These are phyloP conservation scores for Euwallacea similis DNA, from an alignment of 1,140 invertebrate genomes.

Conservation along the genomic window DNA sequence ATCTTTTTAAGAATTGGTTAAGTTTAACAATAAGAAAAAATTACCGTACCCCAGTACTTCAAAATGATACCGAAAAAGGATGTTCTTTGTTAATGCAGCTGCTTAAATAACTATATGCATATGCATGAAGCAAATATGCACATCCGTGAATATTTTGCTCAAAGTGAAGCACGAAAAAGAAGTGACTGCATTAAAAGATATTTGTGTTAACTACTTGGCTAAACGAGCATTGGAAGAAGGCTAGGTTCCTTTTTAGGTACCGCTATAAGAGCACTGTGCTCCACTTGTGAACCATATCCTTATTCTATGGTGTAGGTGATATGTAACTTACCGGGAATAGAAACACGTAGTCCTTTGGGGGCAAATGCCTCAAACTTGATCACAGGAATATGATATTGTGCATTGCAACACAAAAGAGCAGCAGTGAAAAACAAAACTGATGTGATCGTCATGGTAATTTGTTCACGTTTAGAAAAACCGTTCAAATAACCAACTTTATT, in stretches of 20 bases:
- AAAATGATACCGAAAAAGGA: neutral
- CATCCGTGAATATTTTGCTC: neutral
- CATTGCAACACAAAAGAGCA: too few relatives aligned
- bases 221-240: too few relatives aligned
- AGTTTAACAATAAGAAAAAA: neutral
- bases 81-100: neutral
- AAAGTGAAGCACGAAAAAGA: neutral
- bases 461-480: too few relatives aligned
- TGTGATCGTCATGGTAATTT: too few relatives aligned
- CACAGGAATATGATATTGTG: neutral
- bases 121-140: too few relatives aligned
- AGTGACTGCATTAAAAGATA: too few relatives aligned
- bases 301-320: neutral
- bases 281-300: neutral
- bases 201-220: too few relatives aligned
- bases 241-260: too few relatives aligned
- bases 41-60: neutral
- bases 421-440: too few relatives aligned
- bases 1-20: neutral
- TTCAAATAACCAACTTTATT: too few relatives aligned
- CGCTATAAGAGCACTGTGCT: neutral
- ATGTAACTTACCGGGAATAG: conserved; percentile 10
- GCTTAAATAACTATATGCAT: neutral
- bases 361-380: conserved; percentile 17
- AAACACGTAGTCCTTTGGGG: conserved; percentile 17